These are phyloP conservation scores for Conus betulinus DNA, from an alignment of 1,140 invertebrate species.

Conservation along the genomic window DNA sequence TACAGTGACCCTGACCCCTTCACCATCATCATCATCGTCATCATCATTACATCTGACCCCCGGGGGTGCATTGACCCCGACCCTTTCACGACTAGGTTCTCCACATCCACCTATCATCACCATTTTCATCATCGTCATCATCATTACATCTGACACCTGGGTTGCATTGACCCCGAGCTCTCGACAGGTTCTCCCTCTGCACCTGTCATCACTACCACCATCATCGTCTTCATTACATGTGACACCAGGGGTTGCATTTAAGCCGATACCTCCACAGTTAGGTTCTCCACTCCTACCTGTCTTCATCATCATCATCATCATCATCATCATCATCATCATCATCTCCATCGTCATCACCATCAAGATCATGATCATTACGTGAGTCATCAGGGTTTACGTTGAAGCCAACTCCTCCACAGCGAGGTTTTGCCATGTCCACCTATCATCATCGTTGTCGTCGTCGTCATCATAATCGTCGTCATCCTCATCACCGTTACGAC, in stretches of 20 bases:
- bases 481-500: too few species aligned
- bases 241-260: too few species aligned
- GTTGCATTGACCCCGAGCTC: background rate
- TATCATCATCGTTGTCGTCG: background rate
- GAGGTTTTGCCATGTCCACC: background rate
- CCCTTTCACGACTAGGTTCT: background rate
- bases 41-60: background rate
- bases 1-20: too few species aligned
- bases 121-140: too few species aligned
- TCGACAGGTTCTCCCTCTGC: background rate
- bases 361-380: background rate
- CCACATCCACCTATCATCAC: background rate
- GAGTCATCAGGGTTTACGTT: background rate
- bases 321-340: background rate
- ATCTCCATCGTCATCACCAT: too few species aligned
- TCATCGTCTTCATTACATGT: background rate
- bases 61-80: background rate
- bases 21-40: too few species aligned
- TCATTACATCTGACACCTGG: background rate
- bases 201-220: background rate
- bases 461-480: slow-evolving; percentile 28
- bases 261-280: background rate
- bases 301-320: background rate
- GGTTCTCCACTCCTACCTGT: background rate
- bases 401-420: background rate